A percentile compares a stretch with the other conserved stretches of the same genome.
phyloP scores from a whole-genome alignment of 2,797 vertebrate genomes.

The Karalla daura region DNA sequence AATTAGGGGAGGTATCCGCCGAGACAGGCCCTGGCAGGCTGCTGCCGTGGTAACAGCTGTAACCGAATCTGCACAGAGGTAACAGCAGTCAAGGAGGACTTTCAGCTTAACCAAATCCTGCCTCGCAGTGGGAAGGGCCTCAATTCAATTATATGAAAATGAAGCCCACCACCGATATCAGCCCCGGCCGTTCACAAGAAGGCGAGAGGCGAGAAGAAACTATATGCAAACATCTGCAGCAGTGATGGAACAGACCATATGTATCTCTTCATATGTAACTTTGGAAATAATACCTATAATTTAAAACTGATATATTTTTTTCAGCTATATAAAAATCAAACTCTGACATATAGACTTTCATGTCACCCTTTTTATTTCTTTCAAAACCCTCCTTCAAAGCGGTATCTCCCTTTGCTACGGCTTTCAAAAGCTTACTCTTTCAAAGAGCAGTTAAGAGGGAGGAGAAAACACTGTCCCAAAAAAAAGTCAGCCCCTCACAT shows the following conservation, averaged over 20 bases:
- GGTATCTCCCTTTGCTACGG: slow-evolving; percentile 42
- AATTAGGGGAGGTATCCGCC: slow-evolving; percentile 85
- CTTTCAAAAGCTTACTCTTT: slow-evolving; percentile 64
- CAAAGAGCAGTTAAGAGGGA: slow-evolving; percentile 62
- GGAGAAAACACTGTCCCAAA: slow-evolving; percentile 59
- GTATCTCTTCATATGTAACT: slow-evolving; percentile 6
- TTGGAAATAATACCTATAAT: slow-evolving; percentile 11
- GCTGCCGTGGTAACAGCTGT: slow-evolving; percentile 83
- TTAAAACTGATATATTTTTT: slow-evolving; percentile 17
- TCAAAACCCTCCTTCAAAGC: slow-evolving; percentile 49
- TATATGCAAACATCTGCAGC: slow-evolving; percentile 35
- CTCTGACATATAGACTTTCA: slow-evolving; percentile 34
- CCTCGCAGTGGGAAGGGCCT: slow-evolving; percentile 78
- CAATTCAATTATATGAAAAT: slow-evolving; percentile 88
- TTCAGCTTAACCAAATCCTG: slow-evolving; percentile 85
- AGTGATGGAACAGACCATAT: slow-evolving; percentile 32
- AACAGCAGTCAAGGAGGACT: slow-evolving; percentile 81
- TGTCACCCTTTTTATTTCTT: slow-evolving; percentile 20
- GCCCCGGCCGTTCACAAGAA: slow-evolving; percentile 52
- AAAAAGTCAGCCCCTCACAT: slow-evolving; percentile 70
- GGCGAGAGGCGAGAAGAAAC: slow-evolving; percentile 37
- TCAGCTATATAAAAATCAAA: slow-evolving; percentile 37
- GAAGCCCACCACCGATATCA: slow-evolving; percentile 82
- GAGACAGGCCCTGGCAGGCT: slow-evolving; percentile 82
- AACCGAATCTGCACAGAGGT: slow-evolving; percentile 83